Evolutionary conservation across 2,888 invertebrate genomes (phyloP), one percentile per base, ranked within the genome.

Genomic region (Campoplex capitator): DNA sequence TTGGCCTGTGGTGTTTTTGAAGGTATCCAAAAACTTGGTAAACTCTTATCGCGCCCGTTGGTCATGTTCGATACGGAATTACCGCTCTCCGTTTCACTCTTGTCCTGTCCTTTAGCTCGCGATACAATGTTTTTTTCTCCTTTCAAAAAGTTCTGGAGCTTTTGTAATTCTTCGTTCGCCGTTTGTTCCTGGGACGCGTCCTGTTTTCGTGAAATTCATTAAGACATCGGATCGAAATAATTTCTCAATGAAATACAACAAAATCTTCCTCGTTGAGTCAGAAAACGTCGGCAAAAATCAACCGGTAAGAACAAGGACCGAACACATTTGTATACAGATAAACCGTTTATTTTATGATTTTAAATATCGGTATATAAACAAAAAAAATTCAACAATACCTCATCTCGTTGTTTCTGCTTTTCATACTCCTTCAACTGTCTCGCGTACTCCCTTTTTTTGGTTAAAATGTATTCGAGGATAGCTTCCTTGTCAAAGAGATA

Each of bases 21-120:
- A 0, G 99, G 99, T 83, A 99, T 96, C 99, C 99, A 99, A 94
- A 99, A 99, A 95, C 98, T 98, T 0, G 99, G 99, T 68, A 99
- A 95, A 88, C 97, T 95, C 93, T 98, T 98, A 84, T 98, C 97
- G 92, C 97, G 96, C 0, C 97, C 97, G 91, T 97, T 96, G 0
- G 96, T 95, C 96, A 98, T 97, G 92, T 98, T 98, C 1, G 98
- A 98, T 35, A 98, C 96, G 0, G 97, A 97, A 18, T 94, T 93
- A 2, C 87, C 73, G 38, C 84, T 23, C 35, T 28, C 82, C 0
- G 83, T 54, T 23, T 79, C 83, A 7, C 89, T 87, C 38, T 90
- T 89, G 0, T 89, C 79, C 3, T 89, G 87, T 0, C 54, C 42
- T n/a, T 88, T 83, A 3, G 88, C 87, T 23, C 89, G 85, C 1